Evolutionary conservation across 2,797 vertebrate genomes (phyloP).

Genomic region (Enteromius viviparus): DNA sequence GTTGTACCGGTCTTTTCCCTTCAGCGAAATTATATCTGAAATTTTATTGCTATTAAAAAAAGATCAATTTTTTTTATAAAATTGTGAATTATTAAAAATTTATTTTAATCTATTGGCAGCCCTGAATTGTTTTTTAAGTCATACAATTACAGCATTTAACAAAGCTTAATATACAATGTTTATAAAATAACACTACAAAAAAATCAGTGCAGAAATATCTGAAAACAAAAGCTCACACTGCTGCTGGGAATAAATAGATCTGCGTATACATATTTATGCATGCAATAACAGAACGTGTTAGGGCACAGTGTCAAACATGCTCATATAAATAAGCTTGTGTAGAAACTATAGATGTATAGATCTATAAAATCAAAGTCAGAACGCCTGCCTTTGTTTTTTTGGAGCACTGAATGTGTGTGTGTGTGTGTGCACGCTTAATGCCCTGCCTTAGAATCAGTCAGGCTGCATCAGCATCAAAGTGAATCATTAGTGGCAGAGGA

Average conservation of each 20-base stretch:
- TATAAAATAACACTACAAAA: not conserved
- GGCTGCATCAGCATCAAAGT: constrained; percentile 70
- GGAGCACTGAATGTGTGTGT: not conserved
- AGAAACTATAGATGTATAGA: not conserved
- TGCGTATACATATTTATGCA: not conserved
- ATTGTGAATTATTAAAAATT: not conserved
- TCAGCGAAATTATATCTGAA: not conserved
- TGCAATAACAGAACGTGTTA: not conserved
- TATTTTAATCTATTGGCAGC: not conserved
- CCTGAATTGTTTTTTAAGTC: not conserved
- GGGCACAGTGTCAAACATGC: not conserved
- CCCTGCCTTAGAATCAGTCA: constrained; percentile 67
- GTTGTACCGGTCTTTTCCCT: not conserved
- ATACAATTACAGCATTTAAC: not conserved
- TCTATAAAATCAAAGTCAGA: constrained; percentile 13
- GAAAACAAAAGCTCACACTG: not conserved
- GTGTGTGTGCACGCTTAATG: constrained; percentile 53
- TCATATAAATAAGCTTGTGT: not conserved
- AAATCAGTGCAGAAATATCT: not conserved
- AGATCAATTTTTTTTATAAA: too few relatives aligned
- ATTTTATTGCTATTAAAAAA: not conserved
- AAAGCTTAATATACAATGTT: not conserved
- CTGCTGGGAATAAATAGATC: not conserved
- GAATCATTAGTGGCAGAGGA: constrained; percentile 53
- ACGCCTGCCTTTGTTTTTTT: constrained; percentile 23